These are phyloP conservation scores for Pogonophryne albipinna DNA, from an alignment of 2,797 vertebrate species.

Conservation along the genomic window DNA sequence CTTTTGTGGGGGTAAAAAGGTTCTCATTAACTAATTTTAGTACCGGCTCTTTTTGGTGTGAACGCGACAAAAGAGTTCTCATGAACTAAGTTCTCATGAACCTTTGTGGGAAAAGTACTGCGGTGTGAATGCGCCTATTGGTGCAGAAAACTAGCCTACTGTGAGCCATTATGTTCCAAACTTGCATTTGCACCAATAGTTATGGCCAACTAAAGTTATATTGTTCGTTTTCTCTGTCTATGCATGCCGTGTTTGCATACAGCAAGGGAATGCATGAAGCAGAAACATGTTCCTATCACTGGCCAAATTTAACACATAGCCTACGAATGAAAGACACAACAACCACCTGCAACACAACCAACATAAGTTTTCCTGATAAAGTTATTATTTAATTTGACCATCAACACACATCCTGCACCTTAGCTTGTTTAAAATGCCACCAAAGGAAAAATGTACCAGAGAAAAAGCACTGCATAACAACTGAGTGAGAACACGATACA, in stretches of 20 bases:
- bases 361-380: background rate
- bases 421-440: background rate
- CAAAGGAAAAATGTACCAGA: background rate
- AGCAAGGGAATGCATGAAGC: background rate
- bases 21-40: no score
- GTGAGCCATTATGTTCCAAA: background rate
- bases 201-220: background rate
- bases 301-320: no score
- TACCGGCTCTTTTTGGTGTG: no score
- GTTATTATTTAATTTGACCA: background rate
- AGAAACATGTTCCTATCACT: no score
- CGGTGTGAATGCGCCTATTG: no score
- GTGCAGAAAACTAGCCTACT: background rate
- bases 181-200: background rate
- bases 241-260: background rate
- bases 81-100: no score
- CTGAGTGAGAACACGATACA: no score
- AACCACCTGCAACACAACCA: background rate
- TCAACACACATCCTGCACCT: background rate
- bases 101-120: no score
- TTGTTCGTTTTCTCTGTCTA: background rate
- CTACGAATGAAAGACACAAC: no score
- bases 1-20: no score
- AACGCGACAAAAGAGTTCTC: no score
- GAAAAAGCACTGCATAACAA: no score